Conservation (phyloP, 2,888 invertebrate species). For the Drosophila sordidapex region DNA sequence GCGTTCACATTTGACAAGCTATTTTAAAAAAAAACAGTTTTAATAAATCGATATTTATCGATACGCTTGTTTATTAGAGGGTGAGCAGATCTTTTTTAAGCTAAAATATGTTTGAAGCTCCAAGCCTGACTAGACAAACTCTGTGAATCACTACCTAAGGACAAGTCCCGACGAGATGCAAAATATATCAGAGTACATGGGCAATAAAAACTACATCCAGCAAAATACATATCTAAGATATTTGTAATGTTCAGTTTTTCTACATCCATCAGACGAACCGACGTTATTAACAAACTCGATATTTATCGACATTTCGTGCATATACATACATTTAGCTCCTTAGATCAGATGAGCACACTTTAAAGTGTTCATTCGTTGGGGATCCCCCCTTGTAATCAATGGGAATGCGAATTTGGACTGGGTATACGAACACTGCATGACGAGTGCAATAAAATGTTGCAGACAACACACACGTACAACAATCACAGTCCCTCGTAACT, state of each 20-base stretch:
- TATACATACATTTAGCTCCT: not conserved
- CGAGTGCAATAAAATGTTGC: constrained; percentile 63
- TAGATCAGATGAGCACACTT: not conserved
- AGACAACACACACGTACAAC: constrained; percentile 25
- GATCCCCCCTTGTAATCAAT: not conserved
- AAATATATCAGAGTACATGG: not conserved
- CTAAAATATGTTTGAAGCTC: not conserved
- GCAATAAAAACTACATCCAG: not conserved
- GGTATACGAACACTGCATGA: constrained; percentile 7
- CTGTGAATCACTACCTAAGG: not conserved
- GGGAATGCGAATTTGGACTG: not conserved
- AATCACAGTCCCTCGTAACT: constrained; percentile 40
- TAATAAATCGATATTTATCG: not conserved
- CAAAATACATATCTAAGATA: not conserved
- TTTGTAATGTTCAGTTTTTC: not conserved
- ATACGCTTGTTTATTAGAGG: not conserved
- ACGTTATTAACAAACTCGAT: not conserved
- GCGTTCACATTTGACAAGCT: constrained; percentile 31
- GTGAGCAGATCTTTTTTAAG: not conserved
- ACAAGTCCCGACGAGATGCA: not conserved
- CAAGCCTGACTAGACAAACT: not conserved
- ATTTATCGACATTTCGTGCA: not conserved
- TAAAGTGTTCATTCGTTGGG: not conserved
- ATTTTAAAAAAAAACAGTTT: not conserved
- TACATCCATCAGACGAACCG: not conserved